Conservation (phyloP, 2,113 vertebrate genomes). For the Eublepharis macularius region DNA sequence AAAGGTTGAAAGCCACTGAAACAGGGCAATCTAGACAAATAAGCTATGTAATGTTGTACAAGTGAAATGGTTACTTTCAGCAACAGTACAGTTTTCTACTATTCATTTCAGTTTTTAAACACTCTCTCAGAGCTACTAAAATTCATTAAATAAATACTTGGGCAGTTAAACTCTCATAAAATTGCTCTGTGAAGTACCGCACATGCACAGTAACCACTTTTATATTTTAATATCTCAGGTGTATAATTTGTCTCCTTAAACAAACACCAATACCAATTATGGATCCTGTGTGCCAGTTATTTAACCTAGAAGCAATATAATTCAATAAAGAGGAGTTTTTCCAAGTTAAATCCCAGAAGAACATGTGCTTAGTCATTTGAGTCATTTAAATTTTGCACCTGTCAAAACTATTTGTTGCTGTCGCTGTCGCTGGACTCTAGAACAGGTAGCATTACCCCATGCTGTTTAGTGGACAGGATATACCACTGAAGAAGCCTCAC, state of each 20-base stretch:
- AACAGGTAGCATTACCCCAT: neutral
- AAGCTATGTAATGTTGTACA: neutral
- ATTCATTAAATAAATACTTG: conserved; percentile 11
- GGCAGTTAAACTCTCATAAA: conserved; percentile 8
- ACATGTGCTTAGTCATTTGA: neutral
- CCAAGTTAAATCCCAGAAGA: neutral
- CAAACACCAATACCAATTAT: conserved; percentile 19
- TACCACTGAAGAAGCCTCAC: neutral
- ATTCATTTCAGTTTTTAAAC: neutral
- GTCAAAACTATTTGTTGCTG: neutral
- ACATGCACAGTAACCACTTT: neutral
- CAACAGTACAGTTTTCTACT: neutral
- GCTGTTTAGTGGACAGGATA: neutral
- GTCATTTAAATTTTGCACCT: neutral
- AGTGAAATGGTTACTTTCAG: neutral
- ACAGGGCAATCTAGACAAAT: neutral
- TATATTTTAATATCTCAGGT: conserved; percentile 12
- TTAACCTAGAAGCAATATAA: neutral
- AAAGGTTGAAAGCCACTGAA: neutral
- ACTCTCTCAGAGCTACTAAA: neutral
- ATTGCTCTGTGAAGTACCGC: neutral
- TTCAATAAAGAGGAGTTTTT: neutral
- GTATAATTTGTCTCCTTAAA: neutral
- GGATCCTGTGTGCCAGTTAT: neutral
- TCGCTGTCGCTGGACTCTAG: too few species aligned